Base-by-base conservation (phyloP, 1,140 invertebrate species). In the Coelopa frigida region DNA sequence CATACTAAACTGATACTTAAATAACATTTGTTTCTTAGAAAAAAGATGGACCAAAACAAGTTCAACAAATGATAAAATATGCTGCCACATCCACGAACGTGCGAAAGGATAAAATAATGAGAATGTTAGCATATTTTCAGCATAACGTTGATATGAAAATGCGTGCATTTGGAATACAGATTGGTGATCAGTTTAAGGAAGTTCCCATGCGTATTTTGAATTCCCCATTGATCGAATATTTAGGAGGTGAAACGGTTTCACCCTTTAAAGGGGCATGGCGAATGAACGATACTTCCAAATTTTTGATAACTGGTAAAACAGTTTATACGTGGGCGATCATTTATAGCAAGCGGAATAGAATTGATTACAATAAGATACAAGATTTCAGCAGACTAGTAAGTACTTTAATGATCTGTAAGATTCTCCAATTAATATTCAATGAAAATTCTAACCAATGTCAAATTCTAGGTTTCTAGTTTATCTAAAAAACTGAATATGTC, bases 101-200 rank as follows among this genome's bases (percentile, higher is more conserved):
- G 1, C 72, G 85, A 0, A 81, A 81, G 55, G 2, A 49, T 0
- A 85, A 81, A 57, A 87, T 87, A 20, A 67, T 77, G 54, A 59
- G 77, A 7, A 67, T 77, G 11, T 73, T 84, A 21, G 52, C 56
- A 27, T 62, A 58, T 49, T 59, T 70, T 4, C 49, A 70, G 2
- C 74, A 76, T 45, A 78, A 80, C 46, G 0, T 48, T 0, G 65
- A 78, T 59, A 61, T 61, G 0, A 67, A 59, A 3, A 58, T 82
- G 6, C 52, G 64, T 54, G 78, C 79, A 50, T 85, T 84, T 61
- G 78, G 76, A 1, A 65, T 85, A 27, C 61, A 59, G 2, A 71
- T 85, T 3, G 51, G 48, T 18, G 51, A 61, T 2, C 26, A 73
- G 39, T 81, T 84, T 54, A 73, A 78, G 48, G 59, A 65, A 48